Conservation (phyloP, 2,797 vertebrate genomes). For the Arctocebus calabarensis region DNA sequence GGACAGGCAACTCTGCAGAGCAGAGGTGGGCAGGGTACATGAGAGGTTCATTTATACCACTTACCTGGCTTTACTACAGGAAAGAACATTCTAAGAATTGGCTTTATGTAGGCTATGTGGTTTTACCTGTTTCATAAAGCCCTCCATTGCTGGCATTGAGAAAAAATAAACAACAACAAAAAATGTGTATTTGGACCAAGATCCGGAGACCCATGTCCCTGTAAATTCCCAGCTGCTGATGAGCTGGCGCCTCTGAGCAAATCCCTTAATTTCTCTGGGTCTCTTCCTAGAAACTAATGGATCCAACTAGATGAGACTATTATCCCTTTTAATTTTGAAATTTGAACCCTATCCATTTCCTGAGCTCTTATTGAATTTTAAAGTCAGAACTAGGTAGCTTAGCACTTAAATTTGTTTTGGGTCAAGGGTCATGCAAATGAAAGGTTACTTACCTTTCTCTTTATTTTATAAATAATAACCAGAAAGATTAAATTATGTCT, state of each 20-base stretch:
- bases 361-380: not conserved
- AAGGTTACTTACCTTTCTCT: not conserved
- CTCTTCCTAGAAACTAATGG: slow-evolving; percentile 32
- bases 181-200: slow-evolving; percentile 15
- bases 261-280: not conserved
- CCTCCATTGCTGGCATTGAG: not conserved
- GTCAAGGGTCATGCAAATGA: not conserved
- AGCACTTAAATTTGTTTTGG: not conserved
- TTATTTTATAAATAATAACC: slow-evolving; percentile 19
- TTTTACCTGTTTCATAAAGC: slow-evolving; percentile 20
- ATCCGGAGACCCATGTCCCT: not conserved
- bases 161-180: not conserved
- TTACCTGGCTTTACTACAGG: not conserved
- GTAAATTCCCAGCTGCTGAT: not conserved
- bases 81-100: slow-evolving; percentile 44
- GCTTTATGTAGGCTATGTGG: not conserved
- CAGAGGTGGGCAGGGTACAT: not conserved
- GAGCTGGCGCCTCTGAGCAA: not conserved
- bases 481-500: not conserved
- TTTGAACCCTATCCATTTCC: not conserved
- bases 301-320: not conserved
- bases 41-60: not conserved
- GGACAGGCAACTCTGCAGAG: not conserved
- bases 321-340: slow-evolving; percentile 28
- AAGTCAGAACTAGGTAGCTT: slow-evolving; percentile 20